Percentiles rank a stretch among this genome's conserved stretches.
phyloP scores from a whole-genome alignment of 2,113 vertebrate species.

The Setophaga kirtlandii region DNA sequence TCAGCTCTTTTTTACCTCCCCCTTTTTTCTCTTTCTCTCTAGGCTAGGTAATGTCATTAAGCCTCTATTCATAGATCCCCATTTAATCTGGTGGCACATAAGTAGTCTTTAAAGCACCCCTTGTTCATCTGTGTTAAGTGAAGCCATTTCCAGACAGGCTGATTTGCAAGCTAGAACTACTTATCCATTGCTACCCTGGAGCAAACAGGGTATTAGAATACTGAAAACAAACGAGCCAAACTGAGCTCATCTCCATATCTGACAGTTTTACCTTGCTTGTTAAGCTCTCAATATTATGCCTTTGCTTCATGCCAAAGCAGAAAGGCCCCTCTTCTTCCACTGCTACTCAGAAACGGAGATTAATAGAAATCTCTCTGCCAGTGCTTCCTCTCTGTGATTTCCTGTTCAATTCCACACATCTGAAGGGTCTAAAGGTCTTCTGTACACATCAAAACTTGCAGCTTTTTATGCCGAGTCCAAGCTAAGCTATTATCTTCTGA shows the following conservation, averaged over 20 bases:
- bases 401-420: background rate
- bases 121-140: background rate
- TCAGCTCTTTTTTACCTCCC: background rate
- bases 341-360: background rate
- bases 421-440: background rate
- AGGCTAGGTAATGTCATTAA: constrained; percentile 30
- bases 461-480: background rate
- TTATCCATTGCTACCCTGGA: background rate
- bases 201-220: background rate
- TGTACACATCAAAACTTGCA: background rate
- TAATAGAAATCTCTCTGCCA: background rate
- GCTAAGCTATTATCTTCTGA: background rate
- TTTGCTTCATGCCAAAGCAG: background rate
- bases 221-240: background rate
- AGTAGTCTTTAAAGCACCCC: background rate
- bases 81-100: constrained; percentile 12
- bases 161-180: background rate
- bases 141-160: background rate
- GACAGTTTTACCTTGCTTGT: background rate
- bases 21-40: background rate
- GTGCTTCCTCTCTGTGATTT: background rate
- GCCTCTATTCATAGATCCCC: constrained; percentile 34
- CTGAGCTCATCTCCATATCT: background rate
- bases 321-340: background rate
- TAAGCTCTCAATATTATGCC: background rate